A percentile compares a stretch with the other conserved stretches of the same genome.
Evolutionary conservation across 1,140 invertebrate genomes (phyloP).

Genomic region (Zeugodacus cucurbitae): DNA sequence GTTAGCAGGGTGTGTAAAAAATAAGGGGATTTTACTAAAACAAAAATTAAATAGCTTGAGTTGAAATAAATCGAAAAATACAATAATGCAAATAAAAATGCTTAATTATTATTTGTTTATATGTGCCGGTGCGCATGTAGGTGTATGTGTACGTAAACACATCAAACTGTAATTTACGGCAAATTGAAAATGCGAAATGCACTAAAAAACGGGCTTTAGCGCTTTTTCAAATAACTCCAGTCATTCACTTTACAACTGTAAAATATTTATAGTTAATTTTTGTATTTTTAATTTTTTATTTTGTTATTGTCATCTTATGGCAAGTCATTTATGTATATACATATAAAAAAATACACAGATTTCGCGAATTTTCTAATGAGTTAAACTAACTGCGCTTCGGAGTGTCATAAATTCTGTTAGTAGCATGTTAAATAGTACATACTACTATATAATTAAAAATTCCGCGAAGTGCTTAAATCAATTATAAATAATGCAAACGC

Average conservation of each 20-base stretch:
- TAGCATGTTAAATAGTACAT: not conserved
- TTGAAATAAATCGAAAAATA: not conserved
- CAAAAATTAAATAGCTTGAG: not conserved
- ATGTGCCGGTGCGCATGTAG: not conserved
- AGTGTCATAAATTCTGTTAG: not conserved
- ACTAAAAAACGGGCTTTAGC: not conserved
- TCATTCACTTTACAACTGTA: constrained; percentile 19
- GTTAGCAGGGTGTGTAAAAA: not conserved
- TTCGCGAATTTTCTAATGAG: not conserved
- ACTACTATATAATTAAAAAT: not conserved
- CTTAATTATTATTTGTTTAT: not conserved
- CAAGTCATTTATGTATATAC: not conserved
- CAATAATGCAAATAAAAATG: not conserved
- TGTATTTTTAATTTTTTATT: not conserved
- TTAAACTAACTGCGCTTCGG: not conserved
- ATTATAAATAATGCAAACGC: not conserved
- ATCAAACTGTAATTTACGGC: not conserved
- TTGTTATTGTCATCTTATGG: not conserved
- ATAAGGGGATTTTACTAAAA: not conserved
- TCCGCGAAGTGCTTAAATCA: not conserved
- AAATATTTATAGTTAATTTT: not conserved
- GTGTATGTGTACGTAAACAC: not conserved
- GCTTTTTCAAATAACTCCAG: not conserved
- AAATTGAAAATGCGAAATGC: not conserved
- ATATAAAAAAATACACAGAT: not conserved